Conservation (phyloP, 2,888 invertebrate species). For the Ecliptopera silaceata region DNA sequence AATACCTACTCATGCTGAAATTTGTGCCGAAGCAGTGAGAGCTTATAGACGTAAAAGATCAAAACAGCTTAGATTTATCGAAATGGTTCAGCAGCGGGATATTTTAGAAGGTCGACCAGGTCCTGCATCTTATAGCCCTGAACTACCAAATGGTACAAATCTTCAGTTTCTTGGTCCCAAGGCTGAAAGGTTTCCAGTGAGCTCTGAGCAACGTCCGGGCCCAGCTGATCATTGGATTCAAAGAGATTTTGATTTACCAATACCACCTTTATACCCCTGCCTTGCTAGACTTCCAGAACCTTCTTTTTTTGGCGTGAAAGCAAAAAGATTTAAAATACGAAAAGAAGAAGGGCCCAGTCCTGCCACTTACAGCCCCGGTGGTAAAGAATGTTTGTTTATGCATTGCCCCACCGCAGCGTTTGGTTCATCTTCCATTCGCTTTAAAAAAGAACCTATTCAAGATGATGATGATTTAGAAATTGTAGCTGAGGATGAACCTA, state of each 20-base stretch:
- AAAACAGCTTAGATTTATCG: conserved; percentile 65
- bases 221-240: conserved; percentile 59
- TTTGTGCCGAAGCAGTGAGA: conserved; percentile 61
- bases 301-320: conserved; percentile 62
- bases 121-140: conserved; percentile 60
- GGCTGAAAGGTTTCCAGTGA: conserved; percentile 50
- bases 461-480: conserved; percentile 38
- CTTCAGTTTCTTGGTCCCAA: conserved; percentile 54
- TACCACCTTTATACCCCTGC: conserved; percentile 42
- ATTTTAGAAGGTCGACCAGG: conserved; percentile 59
- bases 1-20: conserved; percentile 40
- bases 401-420: conserved; percentile 58
- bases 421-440: conserved; percentile 55
- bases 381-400: conserved; percentile 43
- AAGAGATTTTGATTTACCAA: conserved; percentile 59
- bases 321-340: conserved; percentile 53
- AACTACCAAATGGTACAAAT: conserved; percentile 46
- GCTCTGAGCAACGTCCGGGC: conserved; percentile 51
- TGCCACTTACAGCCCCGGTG: conserved; percentile 51
- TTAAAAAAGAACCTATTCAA: conserved; percentile 47
- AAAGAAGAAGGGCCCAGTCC: conserved; percentile 61
- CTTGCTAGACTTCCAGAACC: conserved; percentile 53
- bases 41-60: conserved; percentile 55
- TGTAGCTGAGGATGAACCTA: conserved; percentile 9
- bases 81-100: conserved; percentile 59